phyloP scores from a whole-genome alignment of 2,113 vertebrate species.

The Gila orcuttii region DNA sequence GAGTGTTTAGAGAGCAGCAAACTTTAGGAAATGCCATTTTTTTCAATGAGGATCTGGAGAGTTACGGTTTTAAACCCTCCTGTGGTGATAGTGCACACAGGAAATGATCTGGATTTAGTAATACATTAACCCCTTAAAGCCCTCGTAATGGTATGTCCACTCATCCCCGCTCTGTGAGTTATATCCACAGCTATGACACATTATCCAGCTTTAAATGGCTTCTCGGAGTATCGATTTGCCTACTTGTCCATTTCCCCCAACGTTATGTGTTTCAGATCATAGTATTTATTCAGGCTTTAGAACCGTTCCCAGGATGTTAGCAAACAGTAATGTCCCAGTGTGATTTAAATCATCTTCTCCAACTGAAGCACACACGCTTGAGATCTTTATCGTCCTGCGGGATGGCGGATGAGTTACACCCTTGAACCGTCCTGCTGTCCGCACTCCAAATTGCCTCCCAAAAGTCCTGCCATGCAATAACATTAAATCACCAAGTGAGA shows the following conservation, averaged over 20 bases:
- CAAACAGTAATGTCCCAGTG: background rate
- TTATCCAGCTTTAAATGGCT: slow-evolving; percentile 26
- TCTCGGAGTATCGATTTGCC: slow-evolving; percentile 32
- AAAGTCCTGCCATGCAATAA: slow-evolving; percentile 61
- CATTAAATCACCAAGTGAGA: slow-evolving; percentile 71
- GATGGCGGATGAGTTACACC: slow-evolving; percentile 64
- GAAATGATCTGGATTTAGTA: slow-evolving; percentile 39
- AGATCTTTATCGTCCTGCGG: slow-evolving; percentile 34
- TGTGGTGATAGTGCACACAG: slow-evolving; percentile 12
- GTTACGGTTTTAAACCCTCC: slow-evolving; percentile 40
- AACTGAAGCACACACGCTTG: background rate
- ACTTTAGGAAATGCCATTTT: slow-evolving; percentile 57
- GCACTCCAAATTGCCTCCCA: slow-evolving; percentile 62
- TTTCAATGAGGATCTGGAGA: slow-evolving; percentile 50
- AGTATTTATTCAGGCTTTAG: slow-evolving; percentile 23
- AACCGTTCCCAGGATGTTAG: background rate
- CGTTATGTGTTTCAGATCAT: slow-evolving; percentile 25
- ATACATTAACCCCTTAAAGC: slow-evolving; percentile 39
- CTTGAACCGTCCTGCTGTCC: slow-evolving; percentile 64
- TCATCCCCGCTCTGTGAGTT: slow-evolving; percentile 6
- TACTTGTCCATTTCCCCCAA: slow-evolving; percentile 18
- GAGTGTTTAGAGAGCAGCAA: slow-evolving; percentile 49
- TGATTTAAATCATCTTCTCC: background rate
- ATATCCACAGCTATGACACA: slow-evolving; percentile 5
- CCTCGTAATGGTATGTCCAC: background rate